Evolutionary conservation across 1,140 invertebrate genomes (phyloP).

Genomic region (Carposina sasakii): DNA sequence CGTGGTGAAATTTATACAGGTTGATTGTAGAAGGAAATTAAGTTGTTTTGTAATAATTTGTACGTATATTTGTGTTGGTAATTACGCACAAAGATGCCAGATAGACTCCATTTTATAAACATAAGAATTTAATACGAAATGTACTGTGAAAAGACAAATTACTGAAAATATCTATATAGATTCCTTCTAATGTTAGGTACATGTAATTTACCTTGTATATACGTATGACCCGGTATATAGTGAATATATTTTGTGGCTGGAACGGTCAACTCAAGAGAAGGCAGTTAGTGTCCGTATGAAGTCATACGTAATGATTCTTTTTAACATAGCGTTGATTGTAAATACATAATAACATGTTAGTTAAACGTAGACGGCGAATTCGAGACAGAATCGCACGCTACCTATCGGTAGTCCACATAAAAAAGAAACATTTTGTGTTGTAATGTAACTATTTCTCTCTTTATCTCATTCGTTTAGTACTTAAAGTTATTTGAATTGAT

Average conservation of each 20-base stretch:
- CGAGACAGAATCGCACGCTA: constrained; percentile 28
- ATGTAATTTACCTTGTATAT: constrained; percentile 68
- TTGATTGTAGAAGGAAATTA: no score
- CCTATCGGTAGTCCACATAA: constrained; percentile 23
- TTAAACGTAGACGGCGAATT: constrained; percentile 51
- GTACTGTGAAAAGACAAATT: constrained; percentile 45
- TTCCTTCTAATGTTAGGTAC: constrained; percentile 57
- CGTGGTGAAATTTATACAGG: no score
- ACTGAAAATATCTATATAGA: constrained; percentile 51
- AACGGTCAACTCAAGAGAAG: constrained; percentile 25
- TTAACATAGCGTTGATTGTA: constrained; percentile 59
- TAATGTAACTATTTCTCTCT: constrained; percentile 17
- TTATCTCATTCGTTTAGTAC: constrained; percentile 27
- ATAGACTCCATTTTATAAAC: constrained; percentile 55
- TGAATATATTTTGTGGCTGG: constrained; percentile 54
- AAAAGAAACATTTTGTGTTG: constrained; percentile 22
- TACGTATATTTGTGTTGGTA: neutral
- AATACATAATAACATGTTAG: constrained; percentile 59
- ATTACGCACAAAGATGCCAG: constrained; percentile 55
- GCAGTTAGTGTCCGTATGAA: constrained; percentile 42
- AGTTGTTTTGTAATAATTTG: constrained; percentile 15
- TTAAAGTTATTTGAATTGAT: constrained; percentile 39
- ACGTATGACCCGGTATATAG: constrained; percentile 60
- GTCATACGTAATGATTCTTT: constrained; percentile 61
- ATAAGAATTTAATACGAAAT: constrained; percentile 30